phyloP scores from a whole-genome alignment of 2,113 vertebrate species.

The Uria aalge region DNA sequence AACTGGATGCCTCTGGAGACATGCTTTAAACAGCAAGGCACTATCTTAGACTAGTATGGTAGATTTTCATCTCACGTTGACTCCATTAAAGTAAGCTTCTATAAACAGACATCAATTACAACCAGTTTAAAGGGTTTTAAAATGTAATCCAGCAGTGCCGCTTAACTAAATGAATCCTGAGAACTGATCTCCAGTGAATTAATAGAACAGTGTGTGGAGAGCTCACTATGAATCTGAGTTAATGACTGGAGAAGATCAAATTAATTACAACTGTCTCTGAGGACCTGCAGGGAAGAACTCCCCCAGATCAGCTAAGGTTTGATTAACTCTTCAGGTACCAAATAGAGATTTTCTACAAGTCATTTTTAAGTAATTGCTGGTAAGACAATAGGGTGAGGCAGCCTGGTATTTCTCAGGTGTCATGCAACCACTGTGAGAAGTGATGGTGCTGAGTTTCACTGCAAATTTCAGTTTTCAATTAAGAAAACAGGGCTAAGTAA shows the following conservation, averaged over 20 bases:
- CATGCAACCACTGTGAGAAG: background rate
- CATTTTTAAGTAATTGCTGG: background rate
- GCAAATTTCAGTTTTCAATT: background rate
- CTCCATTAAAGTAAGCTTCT: slow-evolving; percentile 81
- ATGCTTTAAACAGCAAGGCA: slow-evolving; percentile 33
- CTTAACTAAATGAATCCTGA: slow-evolving; percentile 83
- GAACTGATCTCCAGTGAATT: slow-evolving; percentile 83
- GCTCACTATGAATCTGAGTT: slow-evolving; percentile 77
- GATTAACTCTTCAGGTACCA: slow-evolving; percentile 71
- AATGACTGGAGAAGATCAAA: slow-evolving; percentile 85
- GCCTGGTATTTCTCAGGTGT: background rate
- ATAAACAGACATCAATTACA: slow-evolving; percentile 86
- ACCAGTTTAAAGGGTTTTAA: slow-evolving; percentile 82
- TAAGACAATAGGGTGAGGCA: background rate
- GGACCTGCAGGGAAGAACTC: slow-evolving; percentile 72
- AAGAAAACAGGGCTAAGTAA: background rate
- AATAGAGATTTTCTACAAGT: background rate
- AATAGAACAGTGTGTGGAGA: slow-evolving; percentile 72
- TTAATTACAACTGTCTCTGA: slow-evolving; percentile 81
- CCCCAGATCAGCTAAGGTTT: slow-evolving; percentile 67
- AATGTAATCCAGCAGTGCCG: slow-evolving; percentile 82
- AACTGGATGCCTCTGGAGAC: slow-evolving; percentile 55
- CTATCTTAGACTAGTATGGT: slow-evolving; percentile 28
- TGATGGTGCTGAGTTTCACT: background rate
- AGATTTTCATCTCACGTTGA: slow-evolving; percentile 72